phyloP scores from a whole-genome alignment of 1,140 invertebrate genomes.

The Ceratina calcarata region DNA sequence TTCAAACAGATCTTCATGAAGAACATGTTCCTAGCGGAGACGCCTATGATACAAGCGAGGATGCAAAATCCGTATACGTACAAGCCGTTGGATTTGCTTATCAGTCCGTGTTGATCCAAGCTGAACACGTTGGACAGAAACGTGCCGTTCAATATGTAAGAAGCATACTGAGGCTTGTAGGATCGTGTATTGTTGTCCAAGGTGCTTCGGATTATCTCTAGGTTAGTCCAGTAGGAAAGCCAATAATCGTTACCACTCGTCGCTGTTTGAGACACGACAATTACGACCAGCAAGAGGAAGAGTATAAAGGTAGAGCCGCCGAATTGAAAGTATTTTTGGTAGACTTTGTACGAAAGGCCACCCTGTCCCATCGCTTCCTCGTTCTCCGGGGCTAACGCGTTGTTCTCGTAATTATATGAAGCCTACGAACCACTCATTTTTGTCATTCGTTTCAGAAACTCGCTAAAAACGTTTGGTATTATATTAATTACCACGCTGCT shows the following conservation, averaged over 20 bases:
- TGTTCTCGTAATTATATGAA: constrained; percentile 24
- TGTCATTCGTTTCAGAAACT: no score
- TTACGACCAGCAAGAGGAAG: constrained; percentile 81
- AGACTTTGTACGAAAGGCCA: constrained; percentile 81
- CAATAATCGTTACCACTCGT: constrained; percentile 90
- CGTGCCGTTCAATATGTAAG: constrained; percentile 31
- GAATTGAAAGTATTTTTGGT: constrained; percentile 84
- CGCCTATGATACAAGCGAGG: constrained; percentile 76
- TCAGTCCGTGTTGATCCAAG: constrained; percentile 66
- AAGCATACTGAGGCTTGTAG: not conserved
- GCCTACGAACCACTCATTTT: constrained; percentile 15
- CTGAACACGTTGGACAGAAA: constrained; percentile 45
- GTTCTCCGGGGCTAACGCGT: not conserved
- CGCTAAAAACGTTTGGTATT: not conserved
- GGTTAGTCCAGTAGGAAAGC: constrained; percentile 87
- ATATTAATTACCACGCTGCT: constrained; percentile 19
- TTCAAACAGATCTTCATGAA: constrained; percentile 92
- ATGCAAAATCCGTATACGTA: constrained; percentile 78
- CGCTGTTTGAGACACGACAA: constrained; percentile 85
- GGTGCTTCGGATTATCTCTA: constrained; percentile 71
- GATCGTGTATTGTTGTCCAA: not conserved
- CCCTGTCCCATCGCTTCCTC: constrained; percentile 79
- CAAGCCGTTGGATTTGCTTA: constrained; percentile 65
- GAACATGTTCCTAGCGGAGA: constrained; percentile 83
- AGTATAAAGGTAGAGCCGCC: constrained; percentile 84